These are phyloP conservation scores for Saguinus imperator DNA, from an alignment of 2,113 vertebrate genomes.

Conservation along the genomic window DNA sequence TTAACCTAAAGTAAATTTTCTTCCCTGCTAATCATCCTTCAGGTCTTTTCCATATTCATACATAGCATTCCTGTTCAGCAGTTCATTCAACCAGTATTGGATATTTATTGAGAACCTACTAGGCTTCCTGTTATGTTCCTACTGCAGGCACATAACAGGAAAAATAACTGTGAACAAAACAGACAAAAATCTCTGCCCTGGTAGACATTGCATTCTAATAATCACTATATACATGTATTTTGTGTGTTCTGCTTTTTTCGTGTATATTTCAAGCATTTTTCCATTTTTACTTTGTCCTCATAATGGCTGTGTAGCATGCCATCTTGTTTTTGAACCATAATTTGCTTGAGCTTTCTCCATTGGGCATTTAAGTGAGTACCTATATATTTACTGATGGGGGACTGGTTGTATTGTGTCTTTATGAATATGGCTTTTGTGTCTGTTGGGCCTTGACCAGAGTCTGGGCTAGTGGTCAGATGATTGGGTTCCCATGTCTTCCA, in stretches of 20 bases:
- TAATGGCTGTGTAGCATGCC: neutral
- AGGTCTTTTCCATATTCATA: neutral
- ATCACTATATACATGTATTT: neutral
- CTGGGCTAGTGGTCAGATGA: neutral
- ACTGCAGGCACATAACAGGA: neutral
- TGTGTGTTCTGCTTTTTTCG: neutral
- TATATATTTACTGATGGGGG: neutral
- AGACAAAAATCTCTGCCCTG: neutral
- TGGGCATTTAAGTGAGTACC: slow-evolving; percentile 5
- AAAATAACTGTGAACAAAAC: neutral
- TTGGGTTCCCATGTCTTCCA: neutral
- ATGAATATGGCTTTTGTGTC: neutral
- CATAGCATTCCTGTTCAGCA: neutral
- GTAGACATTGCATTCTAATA: neutral
- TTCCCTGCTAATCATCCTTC: neutral
- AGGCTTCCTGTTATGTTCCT: neutral
- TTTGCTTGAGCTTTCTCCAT: neutral
- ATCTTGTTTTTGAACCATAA: slow-evolving; percentile 6
- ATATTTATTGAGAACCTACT: neutral
- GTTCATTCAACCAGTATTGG: neutral
- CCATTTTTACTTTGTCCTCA: neutral
- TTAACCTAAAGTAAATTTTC: slow-evolving; percentile 50
- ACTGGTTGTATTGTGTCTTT: neutral
- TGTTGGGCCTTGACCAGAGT: neutral
- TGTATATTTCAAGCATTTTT: neutral